Evolutionary conservation across 2,797 vertebrate genomes (phyloP), one percentile per base, ranked within the genome.

Genomic region (Lagodon rhomboides): DNA sequence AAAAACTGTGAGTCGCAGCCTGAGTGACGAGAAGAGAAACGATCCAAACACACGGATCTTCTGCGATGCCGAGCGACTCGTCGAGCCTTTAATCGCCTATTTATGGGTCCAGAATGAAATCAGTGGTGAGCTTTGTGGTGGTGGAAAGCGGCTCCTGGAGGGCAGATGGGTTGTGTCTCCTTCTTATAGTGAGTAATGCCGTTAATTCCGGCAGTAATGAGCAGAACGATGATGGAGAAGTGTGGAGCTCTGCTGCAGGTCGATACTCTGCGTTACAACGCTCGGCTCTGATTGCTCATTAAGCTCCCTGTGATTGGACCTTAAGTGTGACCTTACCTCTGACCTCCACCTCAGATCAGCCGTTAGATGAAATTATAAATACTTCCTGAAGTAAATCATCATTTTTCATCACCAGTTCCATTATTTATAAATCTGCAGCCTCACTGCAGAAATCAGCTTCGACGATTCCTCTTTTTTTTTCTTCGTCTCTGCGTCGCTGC

Each of bases 141-240:
- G 76, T 34, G 73, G 51, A 69, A 72, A 53, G 23, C 68, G 56
- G 70, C 79, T 78, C 74, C 83, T 85, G 60, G 87, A 74, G 90
- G 90, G 84, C 90, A 93, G 92, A 92, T 91, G 90, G 91, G 89
- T 89, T 81, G 83, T 76, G 92, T 92, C 91, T 91, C 84, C 83
- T 72, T 86, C 11, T 88, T 93, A 94, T 91, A 65, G 87, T 86
- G 93, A 94, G 90, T 94, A 92, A 95, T 91, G 90, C 83, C 68
- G 49, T 93, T 93, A 90, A 93, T 94, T 94, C 87, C 85, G 59
- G 75, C 77, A 64, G 85, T 93, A 94, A 94, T 92, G 87, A 89
- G 73, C 72, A 73, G 68, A 87, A 92, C 68, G 82, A 91, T 94
- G 93, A 95, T 93, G 78, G 93, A 94, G 88, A 87, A 81, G 77